Evolutionary conservation across 2,888 invertebrate species (phyloP), one percentile per base, ranked within the genome.

Genomic region (Aphidius colemani): DNA sequence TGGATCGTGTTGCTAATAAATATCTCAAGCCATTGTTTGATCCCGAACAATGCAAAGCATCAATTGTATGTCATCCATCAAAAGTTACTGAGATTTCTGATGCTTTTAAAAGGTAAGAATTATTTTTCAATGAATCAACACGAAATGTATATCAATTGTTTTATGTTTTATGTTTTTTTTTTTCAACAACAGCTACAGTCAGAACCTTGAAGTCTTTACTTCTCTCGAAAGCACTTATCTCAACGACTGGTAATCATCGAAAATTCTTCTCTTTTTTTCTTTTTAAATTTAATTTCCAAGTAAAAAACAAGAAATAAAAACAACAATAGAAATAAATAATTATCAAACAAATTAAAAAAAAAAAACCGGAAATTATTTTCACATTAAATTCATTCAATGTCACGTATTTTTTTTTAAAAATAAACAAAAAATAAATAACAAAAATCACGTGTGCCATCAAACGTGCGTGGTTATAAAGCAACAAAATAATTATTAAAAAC

Each of bases 41-140:
- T 74, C 80, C 87, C 0, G 78, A 81, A 10, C 75, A 82, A 65
- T 85, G 88, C 59, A 88, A 87, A 75, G 87, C 90, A n/a, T 88
- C 90, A 13, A 83, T 94, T 69, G 91, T 91, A 43, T 93, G 93
- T 77, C 91, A 92, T 79, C 90, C 93, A 9, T 85, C 88, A 65
- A 93, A 93, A 83, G 88, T 90, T 57, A 83, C 85, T 13, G 90
- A 91, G 75, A 83, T 92, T 70, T 84, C 86, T 51, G 82, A 85
- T 9, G 88, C 87, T 7, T 90, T 94, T 72, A 86, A 87, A 74
- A 87, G 86, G 91, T 91, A 76, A 18, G 2, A 30, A 84, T 86
- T 84, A 59, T 48, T 60, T 57, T 43, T 30, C 3, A 51, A 51
- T 49, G 43, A 13, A 13, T 9, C n/a, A 59, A 60, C 44, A 8